These are phyloP conservation scores for Coenonympha arcania DNA, from an alignment of 2,888 invertebrate species.

Conservation along the genomic window DNA sequence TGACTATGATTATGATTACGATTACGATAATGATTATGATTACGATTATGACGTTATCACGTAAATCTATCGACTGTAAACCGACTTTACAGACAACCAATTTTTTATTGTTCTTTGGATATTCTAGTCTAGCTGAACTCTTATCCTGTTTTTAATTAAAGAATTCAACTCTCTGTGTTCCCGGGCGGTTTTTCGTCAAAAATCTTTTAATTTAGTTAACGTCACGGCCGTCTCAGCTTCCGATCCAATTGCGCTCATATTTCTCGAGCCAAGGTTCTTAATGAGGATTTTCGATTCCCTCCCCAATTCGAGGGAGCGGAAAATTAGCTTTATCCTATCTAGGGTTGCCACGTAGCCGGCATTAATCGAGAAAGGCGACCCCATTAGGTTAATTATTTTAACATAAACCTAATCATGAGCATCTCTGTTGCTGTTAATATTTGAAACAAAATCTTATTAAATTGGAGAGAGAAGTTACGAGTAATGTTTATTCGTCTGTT, in stretches of 20 bases:
- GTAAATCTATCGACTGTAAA: too few species aligned
- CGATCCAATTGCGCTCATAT: slow-evolving; percentile 20
- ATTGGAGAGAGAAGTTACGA: too few species aligned
- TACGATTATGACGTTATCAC: too few species aligned
- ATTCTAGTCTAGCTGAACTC: not conserved
- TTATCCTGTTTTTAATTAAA: slow-evolving; percentile 5
- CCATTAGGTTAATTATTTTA: not conserved
- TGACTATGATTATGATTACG: too few species aligned
- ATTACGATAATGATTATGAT: too few species aligned
- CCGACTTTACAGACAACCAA: too few species aligned
- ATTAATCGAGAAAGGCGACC: not conserved
- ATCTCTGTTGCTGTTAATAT: not conserved
- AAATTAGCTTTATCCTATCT: slow-evolving; percentile 26
- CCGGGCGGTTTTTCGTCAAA: slow-evolving; percentile 5
- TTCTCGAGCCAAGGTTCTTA: slow-evolving; percentile 23
- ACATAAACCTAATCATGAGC: too few species aligned
- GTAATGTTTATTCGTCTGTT: too few species aligned
- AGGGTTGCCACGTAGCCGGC: not conserved
- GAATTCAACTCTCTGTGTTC: not conserved
- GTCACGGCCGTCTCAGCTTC: slow-evolving; percentile 14
- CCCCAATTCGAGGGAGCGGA: slow-evolving; percentile 25
- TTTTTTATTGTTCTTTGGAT: not conserved
- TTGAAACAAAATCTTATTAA: too few species aligned
- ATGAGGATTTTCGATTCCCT: slow-evolving; percentile 25
- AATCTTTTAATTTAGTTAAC: slow-evolving; percentile 17